Base-by-base conservation (phyloP, 2,888 invertebrate genomes). In the Caenorhabditis japonica region DNA sequence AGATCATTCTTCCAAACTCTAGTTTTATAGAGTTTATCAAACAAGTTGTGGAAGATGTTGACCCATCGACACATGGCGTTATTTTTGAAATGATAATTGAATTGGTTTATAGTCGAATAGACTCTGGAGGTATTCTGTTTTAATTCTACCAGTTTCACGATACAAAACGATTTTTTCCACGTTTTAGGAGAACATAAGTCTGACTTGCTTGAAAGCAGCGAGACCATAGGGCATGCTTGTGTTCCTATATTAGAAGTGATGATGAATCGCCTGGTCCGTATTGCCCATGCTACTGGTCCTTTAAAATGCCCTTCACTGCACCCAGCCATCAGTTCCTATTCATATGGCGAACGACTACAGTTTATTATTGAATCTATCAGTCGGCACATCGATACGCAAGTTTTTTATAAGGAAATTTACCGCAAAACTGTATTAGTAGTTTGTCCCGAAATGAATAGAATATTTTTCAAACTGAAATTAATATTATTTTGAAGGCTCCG, bases 341-440 rank as follows among this genome's bases (percentile, higher is more conserved):
- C 79, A 1, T 38, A 25, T 12, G 76, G 73, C 13, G 38, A 49
- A 5, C 52, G 58, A 23, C 49, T 79, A 1, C 79, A 79, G 47
- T 77, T 79, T 52, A 30, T 77, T 0, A 73, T 79, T 15, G 55
- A 70, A 43, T 53, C 69, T 2, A 33, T 64, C n/a, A n/a, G 38
- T 12, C 46, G 17, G 7, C 41, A 68, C n/a, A 7, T 30, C 0
- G 60, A 56, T 7, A 56, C 36, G 55, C 71, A 33, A 19, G 39
- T 55, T 34, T 17, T 47, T 58, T 15, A n/a, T n/a, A n/a, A n/a
- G n/a, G n/a, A n/a, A n/a, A n/a, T n/a, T n/a, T n/a, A n/a, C n/a
- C n/a, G n/a, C n/a, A n/a, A n/a, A n/a, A n/a, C n/a, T n/a, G n/a
- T n/a, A n/a, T n/a, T n/a, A n/a, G n/a, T n/a, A n/a, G n/a, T n/a